These are phyloP conservation scores for Bombyx mandarina DNA, from an alignment of 1,140 invertebrate genomes.

Conservation along the genomic window DNA sequence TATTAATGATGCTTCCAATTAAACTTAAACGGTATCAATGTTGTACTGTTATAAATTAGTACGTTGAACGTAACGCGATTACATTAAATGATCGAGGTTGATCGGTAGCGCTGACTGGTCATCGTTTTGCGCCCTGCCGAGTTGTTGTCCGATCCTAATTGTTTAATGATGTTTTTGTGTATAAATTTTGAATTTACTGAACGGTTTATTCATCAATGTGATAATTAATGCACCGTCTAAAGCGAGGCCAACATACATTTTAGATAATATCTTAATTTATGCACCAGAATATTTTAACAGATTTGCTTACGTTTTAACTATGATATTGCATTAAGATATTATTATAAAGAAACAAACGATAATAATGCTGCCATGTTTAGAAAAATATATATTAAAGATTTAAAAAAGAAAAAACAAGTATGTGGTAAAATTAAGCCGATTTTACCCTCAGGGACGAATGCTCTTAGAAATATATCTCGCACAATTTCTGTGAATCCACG, in stretches of 20 bases:
- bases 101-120: conserved; percentile 24
- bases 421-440: conserved; percentile 27
- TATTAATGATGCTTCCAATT: conserved; percentile 24
- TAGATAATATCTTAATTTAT: no score
- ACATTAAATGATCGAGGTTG: conserved; percentile 43
- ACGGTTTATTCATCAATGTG: no score
- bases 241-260: no score
- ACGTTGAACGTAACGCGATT: conserved; percentile 51
- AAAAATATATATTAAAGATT: no score
- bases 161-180: conserved; percentile 29
- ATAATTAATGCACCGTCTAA: no score
- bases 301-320: no score
- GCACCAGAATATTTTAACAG: no score
- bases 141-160: conserved; percentile 51
- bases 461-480: conserved; percentile 50
- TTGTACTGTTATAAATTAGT: conserved; percentile 62
- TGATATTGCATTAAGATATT: no score
- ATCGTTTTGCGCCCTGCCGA: conserved; percentile 36
- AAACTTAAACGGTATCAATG: conserved; percentile 22
- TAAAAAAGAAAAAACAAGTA: no score
- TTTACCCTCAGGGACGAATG: conserved; percentile 39
- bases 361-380: no score
- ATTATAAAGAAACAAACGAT: no score
- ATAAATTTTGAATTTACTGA: no score
- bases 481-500: conserved; percentile 53